These are phyloP conservation scores for Macroglossus sobrinus DNA, from an alignment of 2,113 vertebrate genomes.

Conservation along the genomic window DNA sequence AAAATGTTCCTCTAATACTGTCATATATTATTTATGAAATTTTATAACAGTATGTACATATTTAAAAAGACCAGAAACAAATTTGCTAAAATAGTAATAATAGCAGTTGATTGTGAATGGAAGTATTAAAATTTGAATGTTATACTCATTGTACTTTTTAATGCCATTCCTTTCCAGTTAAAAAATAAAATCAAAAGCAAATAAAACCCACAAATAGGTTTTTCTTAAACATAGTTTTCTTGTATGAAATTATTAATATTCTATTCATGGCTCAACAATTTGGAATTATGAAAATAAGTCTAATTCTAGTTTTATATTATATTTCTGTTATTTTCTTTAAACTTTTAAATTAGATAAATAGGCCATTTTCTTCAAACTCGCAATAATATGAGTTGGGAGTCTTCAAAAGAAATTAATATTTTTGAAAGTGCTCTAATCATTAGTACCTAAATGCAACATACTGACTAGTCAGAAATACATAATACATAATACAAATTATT, in stretches of 20 bases:
- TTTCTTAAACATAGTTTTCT: neutral
- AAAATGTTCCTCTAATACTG: neutral
- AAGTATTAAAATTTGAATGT: neutral
- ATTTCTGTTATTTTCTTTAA: conserved; percentile 33
- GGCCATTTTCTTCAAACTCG: conserved; percentile 8
- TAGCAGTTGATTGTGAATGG: neutral
- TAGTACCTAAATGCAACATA: neutral
- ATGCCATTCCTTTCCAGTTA: neutral
- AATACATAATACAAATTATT: conserved; percentile 29
- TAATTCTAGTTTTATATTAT: conserved; percentile 12
- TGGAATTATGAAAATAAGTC: conserved; percentile 24
- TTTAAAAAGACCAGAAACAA: conserved; percentile 11
- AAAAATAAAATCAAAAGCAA: neutral
- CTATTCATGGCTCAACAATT: neutral
- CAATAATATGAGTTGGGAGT: conserved; percentile 17
- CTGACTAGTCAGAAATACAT: neutral
- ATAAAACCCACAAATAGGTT: neutral
- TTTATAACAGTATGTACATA: neutral
- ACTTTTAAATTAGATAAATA: conserved; percentile 14
- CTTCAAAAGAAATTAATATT: conserved; percentile 8
- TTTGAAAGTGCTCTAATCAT: neutral
- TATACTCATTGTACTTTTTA: neutral
- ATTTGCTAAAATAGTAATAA: neutral
- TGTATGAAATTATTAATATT: neutral
- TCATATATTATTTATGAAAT: neutral